These are phyloP conservation scores for Epizoanthus ramosus DNA, from an alignment of 92 coral and sea anemone species.

Conservation along the genomic window DNA sequence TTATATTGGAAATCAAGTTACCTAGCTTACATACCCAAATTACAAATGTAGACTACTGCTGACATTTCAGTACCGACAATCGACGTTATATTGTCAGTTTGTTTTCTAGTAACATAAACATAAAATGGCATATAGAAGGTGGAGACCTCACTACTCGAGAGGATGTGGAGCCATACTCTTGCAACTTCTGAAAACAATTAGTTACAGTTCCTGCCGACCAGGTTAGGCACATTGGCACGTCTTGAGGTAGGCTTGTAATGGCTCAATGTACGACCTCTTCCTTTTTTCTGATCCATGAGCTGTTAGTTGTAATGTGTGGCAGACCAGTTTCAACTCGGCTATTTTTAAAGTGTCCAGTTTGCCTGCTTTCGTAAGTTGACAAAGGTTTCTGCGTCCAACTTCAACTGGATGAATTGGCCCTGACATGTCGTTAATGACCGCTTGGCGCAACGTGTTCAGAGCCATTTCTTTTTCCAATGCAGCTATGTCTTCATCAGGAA, in stretches of 20 bases:
- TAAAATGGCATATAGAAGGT: no score
- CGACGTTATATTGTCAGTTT: no score
- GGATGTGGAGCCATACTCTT: no score
- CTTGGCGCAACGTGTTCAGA: constrained; percentile 5
- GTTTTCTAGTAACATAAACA: no score
- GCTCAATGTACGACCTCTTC: constrained; percentile 44
- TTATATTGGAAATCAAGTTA: no score
- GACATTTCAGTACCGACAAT: no score
- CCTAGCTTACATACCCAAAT: no score
- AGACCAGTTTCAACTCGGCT: constrained; percentile 30
- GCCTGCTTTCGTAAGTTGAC: constrained; percentile 31
- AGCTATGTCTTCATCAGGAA: constrained; percentile 33
- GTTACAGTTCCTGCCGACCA: no score
- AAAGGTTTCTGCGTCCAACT: constrained; percentile 23
- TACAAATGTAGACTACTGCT: no score
- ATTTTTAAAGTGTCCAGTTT: constrained; percentile 39
- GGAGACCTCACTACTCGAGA: no score
- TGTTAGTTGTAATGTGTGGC: constrained; percentile 3
- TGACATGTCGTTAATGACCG: constrained; percentile 19
- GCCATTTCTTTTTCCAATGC: constrained; percentile 38
- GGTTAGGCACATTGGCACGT: constrained; percentile 12
- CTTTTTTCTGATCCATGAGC: constrained; percentile 22
- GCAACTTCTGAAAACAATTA: no score
- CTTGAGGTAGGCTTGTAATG: constrained; percentile 20
- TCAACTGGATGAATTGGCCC: constrained; percentile 42